Evolutionary conservation across 2,113 vertebrate species (phyloP), one percentile per base, ranked within the genome.

Genomic region (Sebastes schlegelii): DNA sequence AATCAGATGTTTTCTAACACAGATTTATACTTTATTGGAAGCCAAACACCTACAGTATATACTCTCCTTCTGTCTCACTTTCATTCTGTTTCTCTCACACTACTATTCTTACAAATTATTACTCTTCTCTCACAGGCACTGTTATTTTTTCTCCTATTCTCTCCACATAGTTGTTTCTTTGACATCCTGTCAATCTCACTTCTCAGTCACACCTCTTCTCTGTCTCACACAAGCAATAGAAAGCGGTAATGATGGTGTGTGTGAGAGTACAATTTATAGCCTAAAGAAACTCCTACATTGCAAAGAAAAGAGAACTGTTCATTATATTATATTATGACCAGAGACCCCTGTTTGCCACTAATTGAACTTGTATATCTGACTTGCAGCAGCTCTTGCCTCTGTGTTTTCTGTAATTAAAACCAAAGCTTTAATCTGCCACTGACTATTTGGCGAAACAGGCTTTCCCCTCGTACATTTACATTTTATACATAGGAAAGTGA

Each of bases 321-420:
- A 73, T 62, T 61, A 60, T 66, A 23, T 34, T 19, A 62, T 5
- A 67, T 67, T 0, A 11, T 23, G 75, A n/a, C 57, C 67, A n/a
- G 51, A 40, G 23, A 74, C 84, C 60, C 16, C 14, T 19, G 73
- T 68, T 51, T 64, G 66, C 13, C n/a, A 1, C 73, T 80, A 34
- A 45, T 43, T 57, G 46, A 23, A 49, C 1, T 19, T 69, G 7
- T 76, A 40, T 51, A 14, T 79, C 21, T 74, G 75, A 51, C 60
- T 49, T 58, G 54, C 55, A 77, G 46, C 51, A 26, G 60, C 75
- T 26, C 9, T 52, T 48, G 57, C 66, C 63, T 80, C 48, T 40
- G 54, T 68, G 55, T 48, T 52, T 40, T n/a, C 23, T 19, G 26
- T 69, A 66, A 84, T 84, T 79, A 86, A 74, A 83, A 63, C 26